Evolutionary conservation across 2,888 invertebrate species (phyloP), one percentile per base, ranked within the genome.

Genomic region (Tetragonisca angustula): DNA sequence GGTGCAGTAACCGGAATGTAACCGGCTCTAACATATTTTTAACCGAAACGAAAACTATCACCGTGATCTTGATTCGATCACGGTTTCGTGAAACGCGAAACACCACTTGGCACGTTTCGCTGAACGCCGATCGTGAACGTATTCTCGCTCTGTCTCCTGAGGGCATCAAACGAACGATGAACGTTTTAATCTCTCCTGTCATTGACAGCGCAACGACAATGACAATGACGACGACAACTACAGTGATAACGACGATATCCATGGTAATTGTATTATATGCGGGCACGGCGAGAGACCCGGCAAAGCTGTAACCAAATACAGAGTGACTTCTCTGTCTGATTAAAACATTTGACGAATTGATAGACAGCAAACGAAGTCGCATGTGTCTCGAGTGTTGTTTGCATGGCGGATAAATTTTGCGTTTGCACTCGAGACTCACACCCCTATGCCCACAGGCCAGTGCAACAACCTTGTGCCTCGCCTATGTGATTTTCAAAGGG

Each of bases 321-420:
- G 87, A 77, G 78, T 76, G 80, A 27, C 72, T 81, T 32, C 32
- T 61, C 32, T 61, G 70, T 77, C 90, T 91, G 91, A 93, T 92
- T 92, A 92, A 92, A 91, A 90, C 90, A 90, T 92, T 92, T 88
- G 91, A 91, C 88, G 90, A 91, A 90, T 91, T 90, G 91, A 91
- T 88, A 85, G 88, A 88, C 91, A 91, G 88, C 86, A 89, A 92
- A 90, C 89, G 81, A 89, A 91, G 91, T 92, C 91, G 90, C 92
- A 90, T 89, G 91, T n/a, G n/a, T n/a, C 79, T 79, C 83, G 79
- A 88, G 82, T 72, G n/a, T 78, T 90, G 90, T 90, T 90, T 85
- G 86, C 86, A 85, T 81, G 91, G 86, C 87, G 89, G 87, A 91
- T 90, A 89, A 91, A 86, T 87, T 89, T 88, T 78, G 84, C 89